Base-by-base conservation (phyloP, 2,113 vertebrate genomes). In the Seriola quinqueradiata region DNA sequence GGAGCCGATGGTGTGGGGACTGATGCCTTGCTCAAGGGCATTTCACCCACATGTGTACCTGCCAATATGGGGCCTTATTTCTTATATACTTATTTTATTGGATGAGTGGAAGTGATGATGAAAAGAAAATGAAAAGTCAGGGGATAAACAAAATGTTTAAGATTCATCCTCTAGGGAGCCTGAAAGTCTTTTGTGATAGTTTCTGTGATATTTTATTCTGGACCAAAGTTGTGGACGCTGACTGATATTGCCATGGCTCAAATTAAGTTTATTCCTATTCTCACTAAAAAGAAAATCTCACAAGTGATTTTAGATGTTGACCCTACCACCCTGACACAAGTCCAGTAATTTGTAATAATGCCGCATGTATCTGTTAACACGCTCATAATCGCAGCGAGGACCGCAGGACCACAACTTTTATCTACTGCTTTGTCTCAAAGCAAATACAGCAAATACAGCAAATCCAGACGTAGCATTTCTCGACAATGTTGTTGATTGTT, bases 11-110 rank as follows among this genome's bases (percentile, higher is more conserved):
- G 36, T 23, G 17, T 28, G 50, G 4, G 36, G 34, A 8, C 17
- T n/a, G 19, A 57, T 23, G 32, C 57, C 14, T 76, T 72, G 67
- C 73, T 85, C 40, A 57, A 52, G 19, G 67, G 66, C 74, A 42
- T 52, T 32, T 38, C 5, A n/a, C 32, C n/a, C 63, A 21, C 36
- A 34, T 17, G 16, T n/a, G 11, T 63, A 25, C 10, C n/a, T 25
- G 42, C 34, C 38, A 50, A 9, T 6, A 13, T 44, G 1, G 6
- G 0, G 57, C 8, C 59, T 44, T 34, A n/a, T n/a, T 64, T 40
- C 36, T 40, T 14, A 12, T 6, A 28, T 14, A 23, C 4, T 11
- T 21, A 8, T 21, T 21, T 21, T 8, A 23, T 11, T 23, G 3
- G 21, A 23, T 4, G 52, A 55, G 7, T 11, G 23, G 11, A 57